Evolutionary conservation across 2,888 invertebrate genomes (phyloP).

Genomic region (Heliconius sara): DNA sequence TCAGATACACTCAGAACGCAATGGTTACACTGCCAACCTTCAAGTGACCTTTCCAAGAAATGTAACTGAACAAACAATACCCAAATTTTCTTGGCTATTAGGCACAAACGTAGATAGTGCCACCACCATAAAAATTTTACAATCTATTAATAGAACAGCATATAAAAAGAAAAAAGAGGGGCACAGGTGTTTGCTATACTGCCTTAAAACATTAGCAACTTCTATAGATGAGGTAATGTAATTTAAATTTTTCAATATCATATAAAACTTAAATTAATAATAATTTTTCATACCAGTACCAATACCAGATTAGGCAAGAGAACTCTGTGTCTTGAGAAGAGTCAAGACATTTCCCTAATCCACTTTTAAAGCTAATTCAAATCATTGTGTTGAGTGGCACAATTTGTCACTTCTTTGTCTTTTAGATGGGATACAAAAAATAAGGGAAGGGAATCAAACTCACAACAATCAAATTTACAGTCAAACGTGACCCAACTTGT

Average conservation of each 20-base stretch:
- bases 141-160: slow-evolving; percentile 91
- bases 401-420: too few species aligned
- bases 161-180: slow-evolving; percentile 93
- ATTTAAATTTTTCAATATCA: background rate
- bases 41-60: slow-evolving; percentile 85
- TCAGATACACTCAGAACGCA: slow-evolving; percentile 82
- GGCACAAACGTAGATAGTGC: slow-evolving; percentile 87
- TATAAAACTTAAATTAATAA: background rate
- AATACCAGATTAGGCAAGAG: too few species aligned
- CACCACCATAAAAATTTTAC: slow-evolving; percentile 89
- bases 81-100: slow-evolving; percentile 79
- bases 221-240: slow-evolving; percentile 76
- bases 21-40: slow-evolving; percentile 81
- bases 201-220: slow-evolving; percentile 85
- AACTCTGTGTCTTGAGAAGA: too few species aligned
- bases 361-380: too few species aligned
- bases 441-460: too few species aligned
- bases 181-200: slow-evolving; percentile 93
- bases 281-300: too few species aligned
- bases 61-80: slow-evolving; percentile 75
- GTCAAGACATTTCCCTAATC: too few species aligned
- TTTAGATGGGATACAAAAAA: too few species aligned
- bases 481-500: too few species aligned
- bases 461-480: too few species aligned
- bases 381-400: too few species aligned